These are phyloP conservation scores for Drosophila bifasciata DNA, from an alignment of 1,140 invertebrate genomes.

Conservation along the genomic window DNA sequence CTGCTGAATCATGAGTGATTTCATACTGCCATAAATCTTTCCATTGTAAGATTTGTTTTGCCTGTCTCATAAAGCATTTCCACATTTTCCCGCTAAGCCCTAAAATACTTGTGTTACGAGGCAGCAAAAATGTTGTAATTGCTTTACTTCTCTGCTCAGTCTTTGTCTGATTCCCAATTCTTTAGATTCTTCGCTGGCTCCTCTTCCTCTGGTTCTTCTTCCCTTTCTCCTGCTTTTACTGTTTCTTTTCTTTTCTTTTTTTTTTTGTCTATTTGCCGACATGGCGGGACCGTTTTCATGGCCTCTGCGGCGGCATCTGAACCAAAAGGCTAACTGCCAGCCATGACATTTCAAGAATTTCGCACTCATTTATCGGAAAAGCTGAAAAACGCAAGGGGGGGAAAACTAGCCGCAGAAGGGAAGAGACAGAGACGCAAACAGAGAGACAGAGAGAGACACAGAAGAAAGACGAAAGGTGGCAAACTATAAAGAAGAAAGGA, in stretches of 20 bases:
- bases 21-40: too few relatives aligned
- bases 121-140: too few relatives aligned
- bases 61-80: too few relatives aligned
- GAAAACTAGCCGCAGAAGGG: slow-evolving; percentile 11
- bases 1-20: too few relatives aligned
- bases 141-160: too few relatives aligned
- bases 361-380: slow-evolving; percentile 56
- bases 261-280: background rate
- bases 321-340: slow-evolving; percentile 68
- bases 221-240: slow-evolving; percentile 19
- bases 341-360: slow-evolving; percentile 78
- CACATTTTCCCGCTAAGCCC: too few relatives aligned
- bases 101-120: too few relatives aligned
- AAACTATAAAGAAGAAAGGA: background rate
- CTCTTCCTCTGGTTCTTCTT: slow-evolving; percentile 5
- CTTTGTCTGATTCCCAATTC: too few relatives aligned
- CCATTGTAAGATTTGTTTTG: too few relatives aligned
- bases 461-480: background rate
- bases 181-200: too few relatives aligned
- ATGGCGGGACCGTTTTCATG: slow-evolving; percentile 1
- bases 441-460: background rate
- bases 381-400: background rate
- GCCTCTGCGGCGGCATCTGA: slow-evolving; percentile 41
- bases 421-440: background rate
- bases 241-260: background rate